Evolutionary conservation across 1,140 invertebrate genomes (phyloP).

Genomic region (Drosophila erecta): DNA sequence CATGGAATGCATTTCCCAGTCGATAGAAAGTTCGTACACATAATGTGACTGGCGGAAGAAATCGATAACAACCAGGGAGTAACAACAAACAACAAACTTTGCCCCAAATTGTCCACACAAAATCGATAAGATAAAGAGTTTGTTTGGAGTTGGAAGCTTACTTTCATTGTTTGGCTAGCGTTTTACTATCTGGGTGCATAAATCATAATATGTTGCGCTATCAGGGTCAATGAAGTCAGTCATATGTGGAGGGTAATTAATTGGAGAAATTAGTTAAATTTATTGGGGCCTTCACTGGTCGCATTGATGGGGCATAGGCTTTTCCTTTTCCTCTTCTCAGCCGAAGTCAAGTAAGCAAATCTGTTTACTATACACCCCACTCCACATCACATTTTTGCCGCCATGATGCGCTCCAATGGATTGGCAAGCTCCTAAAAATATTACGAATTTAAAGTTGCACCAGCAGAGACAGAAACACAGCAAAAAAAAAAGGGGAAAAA

Average conservation of each 20-base stretch:
- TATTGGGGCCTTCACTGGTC: background rate
- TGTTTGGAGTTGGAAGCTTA: conserved; percentile 23
- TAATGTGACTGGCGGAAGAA: conserved; percentile 39
- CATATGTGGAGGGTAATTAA: conserved; percentile 14
- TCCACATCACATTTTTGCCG: conserved; percentile 6
- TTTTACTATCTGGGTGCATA: conserved; percentile 30
- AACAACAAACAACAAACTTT: conserved; percentile 24
- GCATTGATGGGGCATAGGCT: too few species aligned
- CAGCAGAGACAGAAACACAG: conserved; percentile 14
- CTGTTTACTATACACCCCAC: conserved; percentile 6
- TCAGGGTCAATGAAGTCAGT: conserved; percentile 13
- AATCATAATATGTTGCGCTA: conserved; percentile 18
- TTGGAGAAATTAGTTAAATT: background rate
- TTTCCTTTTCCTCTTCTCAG: too few species aligned
- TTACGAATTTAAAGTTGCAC: conserved; percentile 51
- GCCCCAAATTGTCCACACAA: conserved; percentile 21
- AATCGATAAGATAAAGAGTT: conserved; percentile 60
- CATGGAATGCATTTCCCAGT: conserved; percentile 44
- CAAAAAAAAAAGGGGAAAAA: conserved; percentile 10
- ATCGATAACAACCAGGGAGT: conserved; percentile 50
- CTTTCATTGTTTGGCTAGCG: conserved; percentile 26
- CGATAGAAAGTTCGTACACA: conserved; percentile 57
- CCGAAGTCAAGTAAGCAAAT: background rate
- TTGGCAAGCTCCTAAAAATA: conserved; percentile 38
- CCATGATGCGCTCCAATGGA: conserved; percentile 41